phyloP scores from a whole-genome alignment of 2,113 vertebrate species.

The Phaetusa simplex region DNA sequence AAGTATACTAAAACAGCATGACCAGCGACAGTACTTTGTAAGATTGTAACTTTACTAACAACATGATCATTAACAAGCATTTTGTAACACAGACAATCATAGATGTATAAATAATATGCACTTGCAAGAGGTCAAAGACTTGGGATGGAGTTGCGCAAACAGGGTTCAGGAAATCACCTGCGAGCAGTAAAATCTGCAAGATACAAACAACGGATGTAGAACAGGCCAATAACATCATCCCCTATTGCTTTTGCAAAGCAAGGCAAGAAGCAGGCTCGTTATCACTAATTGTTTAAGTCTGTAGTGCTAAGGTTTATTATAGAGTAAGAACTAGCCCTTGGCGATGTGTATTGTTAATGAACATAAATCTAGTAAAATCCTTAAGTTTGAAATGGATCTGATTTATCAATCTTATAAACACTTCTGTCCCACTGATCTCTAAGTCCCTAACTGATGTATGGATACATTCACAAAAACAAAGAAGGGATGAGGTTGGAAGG shows the following conservation, averaged over 20 bases:
- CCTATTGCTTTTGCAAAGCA: not conserved
- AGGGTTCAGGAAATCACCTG: not conserved
- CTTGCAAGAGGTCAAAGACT: not conserved
- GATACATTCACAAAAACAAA: not conserved
- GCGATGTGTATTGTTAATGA: not conserved
- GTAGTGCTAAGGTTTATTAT: not conserved
- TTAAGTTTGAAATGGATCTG: not conserved
- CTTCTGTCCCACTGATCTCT: not conserved
- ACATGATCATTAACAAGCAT: accelerated
- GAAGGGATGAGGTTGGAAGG: not conserved
- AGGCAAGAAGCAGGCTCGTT: not conserved
- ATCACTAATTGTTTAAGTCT: not conserved
- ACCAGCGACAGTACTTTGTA: not conserved
- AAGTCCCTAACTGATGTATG: not conserved
- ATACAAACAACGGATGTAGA: not conserved
- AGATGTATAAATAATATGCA: accelerated
- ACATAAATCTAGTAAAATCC: not conserved
- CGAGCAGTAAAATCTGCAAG: not conserved
- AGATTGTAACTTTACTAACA: not conserved
- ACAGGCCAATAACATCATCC: not conserved
- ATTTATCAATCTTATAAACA: not conserved
- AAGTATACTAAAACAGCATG: not conserved
- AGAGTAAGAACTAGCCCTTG: not conserved
- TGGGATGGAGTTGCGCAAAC: not conserved
- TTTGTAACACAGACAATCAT: not conserved